Conservation (phyloP, 2,113 vertebrate genomes). For the Chroicocephalus ridibundus region DNA sequence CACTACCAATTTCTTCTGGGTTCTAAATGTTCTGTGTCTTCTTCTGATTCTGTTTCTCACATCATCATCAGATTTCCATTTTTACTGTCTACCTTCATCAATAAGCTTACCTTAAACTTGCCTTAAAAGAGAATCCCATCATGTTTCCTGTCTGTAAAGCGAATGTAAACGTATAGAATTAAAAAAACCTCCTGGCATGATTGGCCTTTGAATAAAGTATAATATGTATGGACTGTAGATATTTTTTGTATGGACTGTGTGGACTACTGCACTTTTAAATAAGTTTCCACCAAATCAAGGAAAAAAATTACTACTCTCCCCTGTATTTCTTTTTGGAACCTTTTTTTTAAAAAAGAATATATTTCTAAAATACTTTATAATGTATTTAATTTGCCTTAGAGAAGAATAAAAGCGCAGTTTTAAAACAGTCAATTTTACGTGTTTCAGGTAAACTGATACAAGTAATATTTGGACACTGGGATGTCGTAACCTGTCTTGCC, state of each 20-base stretch:
- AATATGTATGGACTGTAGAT: neutral
- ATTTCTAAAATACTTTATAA: neutral
- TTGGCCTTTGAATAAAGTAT: neutral
- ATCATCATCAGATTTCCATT: neutral
- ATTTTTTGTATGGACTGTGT: neutral
- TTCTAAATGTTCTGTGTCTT: neutral
- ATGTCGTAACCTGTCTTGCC: slow-evolving; percentile 93
- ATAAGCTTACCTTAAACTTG: neutral
- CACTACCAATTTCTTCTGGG: neutral
- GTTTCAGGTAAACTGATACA: slow-evolving; percentile 94
- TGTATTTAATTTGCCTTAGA: neutral
- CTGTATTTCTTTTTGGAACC: neutral
- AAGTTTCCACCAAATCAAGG: neutral
- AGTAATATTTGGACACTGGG: slow-evolving; percentile 96
- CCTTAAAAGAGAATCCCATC: neutral
- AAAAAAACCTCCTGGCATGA: neutral
- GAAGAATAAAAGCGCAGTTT: neutral
- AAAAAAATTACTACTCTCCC: neutral
- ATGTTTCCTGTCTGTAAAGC: neutral
- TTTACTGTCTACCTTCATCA: neutral
- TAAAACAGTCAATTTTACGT: neutral
- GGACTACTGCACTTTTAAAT: neutral
- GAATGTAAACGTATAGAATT: neutral
- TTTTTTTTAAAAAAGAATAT: neutral
- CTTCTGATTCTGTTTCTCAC: neutral